These are phyloP conservation scores for Neosalanx taihuensis DNA, from an alignment of 2,797 vertebrate species.

Conservation along the genomic window DNA sequence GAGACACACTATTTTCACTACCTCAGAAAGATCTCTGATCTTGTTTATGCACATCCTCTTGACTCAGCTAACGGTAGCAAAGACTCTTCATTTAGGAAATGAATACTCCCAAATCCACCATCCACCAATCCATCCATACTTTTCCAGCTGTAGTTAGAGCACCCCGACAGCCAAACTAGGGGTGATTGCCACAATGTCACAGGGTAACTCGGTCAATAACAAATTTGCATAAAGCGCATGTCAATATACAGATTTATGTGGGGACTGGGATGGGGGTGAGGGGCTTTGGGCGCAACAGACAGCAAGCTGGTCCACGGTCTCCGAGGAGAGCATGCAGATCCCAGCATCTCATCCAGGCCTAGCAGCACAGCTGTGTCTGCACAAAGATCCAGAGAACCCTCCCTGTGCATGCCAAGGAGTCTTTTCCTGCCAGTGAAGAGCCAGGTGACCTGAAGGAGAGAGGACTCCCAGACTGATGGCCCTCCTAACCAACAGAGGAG, in stretches of 20 bases:
- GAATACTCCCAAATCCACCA: background rate
- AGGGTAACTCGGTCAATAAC: conserved; percentile 4
- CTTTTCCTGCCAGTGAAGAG: conserved; percentile 60
- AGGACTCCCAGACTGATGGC: conserved; percentile 45
- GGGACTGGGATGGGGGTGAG: background rate
- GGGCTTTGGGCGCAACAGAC: conserved; percentile 10
- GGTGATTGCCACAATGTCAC: background rate
- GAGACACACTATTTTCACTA: conserved; percentile 4
- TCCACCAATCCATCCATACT: background rate
- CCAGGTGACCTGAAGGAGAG: conserved; percentile 15
- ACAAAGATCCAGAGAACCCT: conserved; percentile 61
- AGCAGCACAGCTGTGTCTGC: conserved; percentile 59
- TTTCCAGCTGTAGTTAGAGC: conserved; percentile 23
- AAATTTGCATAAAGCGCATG: background rate
- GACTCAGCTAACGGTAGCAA: background rate
- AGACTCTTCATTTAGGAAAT: background rate
- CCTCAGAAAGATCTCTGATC: conserved; percentile 11
- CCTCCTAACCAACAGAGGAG: conserved; percentile 67
- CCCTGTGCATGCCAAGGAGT: conserved; percentile 61
- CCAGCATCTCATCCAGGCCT: conserved; percentile 51
- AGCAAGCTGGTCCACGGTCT: background rate
- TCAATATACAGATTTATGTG: background rate
- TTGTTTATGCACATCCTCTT: conserved; percentile 10
- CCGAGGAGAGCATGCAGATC: conserved; percentile 23
- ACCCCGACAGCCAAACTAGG: conserved; percentile 7